Conservation (phyloP, 2,797 vertebrate species). For the Anguilla anguilla region DNA sequence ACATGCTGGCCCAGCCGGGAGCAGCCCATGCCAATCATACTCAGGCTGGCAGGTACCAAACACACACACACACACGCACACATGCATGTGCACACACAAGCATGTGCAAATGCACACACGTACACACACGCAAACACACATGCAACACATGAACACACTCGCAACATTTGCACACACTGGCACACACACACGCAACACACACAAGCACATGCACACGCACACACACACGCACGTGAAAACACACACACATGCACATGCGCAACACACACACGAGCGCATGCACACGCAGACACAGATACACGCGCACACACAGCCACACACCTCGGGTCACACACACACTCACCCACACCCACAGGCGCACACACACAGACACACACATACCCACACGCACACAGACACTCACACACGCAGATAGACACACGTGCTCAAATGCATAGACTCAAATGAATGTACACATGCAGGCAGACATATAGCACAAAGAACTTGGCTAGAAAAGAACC, state of each 20-base stretch:
- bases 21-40: slow-evolving; percentile 15
- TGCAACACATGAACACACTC: background rate
- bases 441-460: background rate
- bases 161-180: no score
- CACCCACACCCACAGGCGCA: no score
- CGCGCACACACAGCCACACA: no score
- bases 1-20: background rate
- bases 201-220: no score
- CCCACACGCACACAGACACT: background rate
- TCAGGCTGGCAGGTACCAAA: background rate
- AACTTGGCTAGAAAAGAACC: background rate
- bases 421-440: background rate
- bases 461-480: background rate
- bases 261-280: no score
- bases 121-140: background rate
- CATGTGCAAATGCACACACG: background rate
- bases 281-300: background rate
- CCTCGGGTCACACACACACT: background rate
- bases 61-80: background rate
- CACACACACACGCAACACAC: no score
- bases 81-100: no score
- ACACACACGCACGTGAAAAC: background rate
- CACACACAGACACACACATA: background rate
- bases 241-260: background rate
- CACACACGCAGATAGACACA: background rate